Conservation (phyloP, 2,888 invertebrate genomes). For the Sceliomorpha sp. region DNA sequence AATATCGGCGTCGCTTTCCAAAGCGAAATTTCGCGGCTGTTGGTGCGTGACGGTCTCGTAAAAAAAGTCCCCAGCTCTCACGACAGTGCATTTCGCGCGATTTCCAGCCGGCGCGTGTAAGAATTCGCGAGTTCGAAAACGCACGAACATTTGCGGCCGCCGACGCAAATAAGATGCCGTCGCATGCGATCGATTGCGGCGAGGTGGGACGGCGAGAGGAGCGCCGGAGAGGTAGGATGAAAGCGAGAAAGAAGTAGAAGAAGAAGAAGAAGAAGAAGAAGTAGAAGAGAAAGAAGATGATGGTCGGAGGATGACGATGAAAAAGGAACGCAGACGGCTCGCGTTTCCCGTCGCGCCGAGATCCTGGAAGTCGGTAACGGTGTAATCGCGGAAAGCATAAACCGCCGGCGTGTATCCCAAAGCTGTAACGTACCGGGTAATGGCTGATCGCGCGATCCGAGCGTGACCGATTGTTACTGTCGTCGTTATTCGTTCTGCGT, state of each 20-base stretch:
- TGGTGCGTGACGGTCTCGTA: conserved; percentile 45
- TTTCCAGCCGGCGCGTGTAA: too few species aligned
- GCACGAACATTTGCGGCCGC: conserved; percentile 8
- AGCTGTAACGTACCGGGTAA: conserved; percentile 44
- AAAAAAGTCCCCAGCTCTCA: conserved; percentile 2
- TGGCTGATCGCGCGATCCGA: conserved; percentile 48
- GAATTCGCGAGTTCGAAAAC: too few species aligned
- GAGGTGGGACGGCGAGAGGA: too few species aligned
- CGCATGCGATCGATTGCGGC: conserved; percentile 37
- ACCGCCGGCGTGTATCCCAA: conserved; percentile 21
- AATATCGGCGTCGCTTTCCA: conserved; percentile 47
- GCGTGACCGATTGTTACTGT: conserved; percentile 52
- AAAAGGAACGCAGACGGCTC: conserved; percentile 28
- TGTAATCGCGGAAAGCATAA: conserved; percentile 46
- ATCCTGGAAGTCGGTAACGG: conserved; percentile 43
- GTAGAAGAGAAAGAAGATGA: conserved; percentile 19
- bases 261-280: conserved; percentile 25
- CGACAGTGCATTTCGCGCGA: conserved; percentile 36
- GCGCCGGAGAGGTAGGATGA: too few species aligned
- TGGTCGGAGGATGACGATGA: conserved; percentile 40
- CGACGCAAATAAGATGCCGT: conserved; percentile 29
- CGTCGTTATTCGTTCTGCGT: conserved; percentile 44
- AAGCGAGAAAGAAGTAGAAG: conserved; percentile 20
- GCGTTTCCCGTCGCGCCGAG: conserved; percentile 37
- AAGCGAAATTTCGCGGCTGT: conserved; percentile 54